phyloP scores from a whole-genome alignment of 2,113 vertebrate species.

The Cyanoramphus novaezelandiae region DNA sequence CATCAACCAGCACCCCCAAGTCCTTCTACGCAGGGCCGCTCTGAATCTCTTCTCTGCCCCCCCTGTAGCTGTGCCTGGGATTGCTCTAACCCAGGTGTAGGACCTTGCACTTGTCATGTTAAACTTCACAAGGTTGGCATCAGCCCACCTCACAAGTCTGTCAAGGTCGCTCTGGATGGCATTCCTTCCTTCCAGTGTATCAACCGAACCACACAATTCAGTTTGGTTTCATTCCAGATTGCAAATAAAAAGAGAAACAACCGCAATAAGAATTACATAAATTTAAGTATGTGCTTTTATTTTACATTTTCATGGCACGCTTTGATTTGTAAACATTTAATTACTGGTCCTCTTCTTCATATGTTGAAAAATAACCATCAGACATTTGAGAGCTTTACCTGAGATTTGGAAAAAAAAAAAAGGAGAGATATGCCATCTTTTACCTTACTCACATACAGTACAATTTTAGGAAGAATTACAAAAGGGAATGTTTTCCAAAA shows the following conservation, averaged over 20 bases:
- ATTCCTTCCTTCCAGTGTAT: too few relatives aligned
- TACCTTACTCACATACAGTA: constrained; percentile 39
- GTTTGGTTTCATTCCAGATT: not conserved
- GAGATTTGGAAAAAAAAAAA: not conserved
- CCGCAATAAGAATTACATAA: not conserved
- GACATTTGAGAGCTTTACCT: constrained; percentile 50
- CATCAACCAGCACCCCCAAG: too few relatives aligned
- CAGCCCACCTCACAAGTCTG: too few relatives aligned
- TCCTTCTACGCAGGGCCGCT: too few relatives aligned
- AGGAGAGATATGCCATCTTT: not conserved
- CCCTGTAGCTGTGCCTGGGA: too few relatives aligned
- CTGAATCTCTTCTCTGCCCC: too few relatives aligned
- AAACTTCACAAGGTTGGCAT: too few relatives aligned
- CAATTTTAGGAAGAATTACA: constrained; percentile 57
- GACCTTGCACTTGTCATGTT: too few relatives aligned
- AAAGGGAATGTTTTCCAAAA: constrained; percentile 66
- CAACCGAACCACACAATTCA: not conserved
- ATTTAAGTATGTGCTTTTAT: constrained; percentile 60
- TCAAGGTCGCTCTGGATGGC: too few relatives aligned
- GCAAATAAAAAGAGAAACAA: not conserved
- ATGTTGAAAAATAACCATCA: constrained; percentile 43
- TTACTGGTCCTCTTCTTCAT: constrained; percentile 2
- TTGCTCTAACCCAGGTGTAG: too few relatives aligned
- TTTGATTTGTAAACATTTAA: constrained; percentile 55
- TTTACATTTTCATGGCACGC: constrained; percentile 39